phyloP scores from a whole-genome alignment of 1,140 invertebrate genomes.

The Dendroctonus ponderosae region DNA sequence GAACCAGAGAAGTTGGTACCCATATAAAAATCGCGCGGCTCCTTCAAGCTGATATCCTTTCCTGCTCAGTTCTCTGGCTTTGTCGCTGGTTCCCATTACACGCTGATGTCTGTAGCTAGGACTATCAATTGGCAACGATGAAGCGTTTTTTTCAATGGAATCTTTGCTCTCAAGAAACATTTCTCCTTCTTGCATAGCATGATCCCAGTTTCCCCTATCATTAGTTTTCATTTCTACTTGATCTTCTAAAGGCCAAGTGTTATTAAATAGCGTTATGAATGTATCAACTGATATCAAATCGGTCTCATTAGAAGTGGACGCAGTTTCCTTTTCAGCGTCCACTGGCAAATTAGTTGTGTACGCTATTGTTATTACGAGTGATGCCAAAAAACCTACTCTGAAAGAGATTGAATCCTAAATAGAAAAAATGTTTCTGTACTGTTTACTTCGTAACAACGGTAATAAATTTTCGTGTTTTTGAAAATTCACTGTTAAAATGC shows the following conservation, averaged over 20 bases:
- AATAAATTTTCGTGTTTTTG: constrained; percentile 1
- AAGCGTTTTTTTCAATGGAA: constrained; percentile 55
- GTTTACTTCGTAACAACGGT: too few relatives aligned
- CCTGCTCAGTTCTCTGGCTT: constrained; percentile 60
- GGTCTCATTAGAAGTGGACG: constrained; percentile 10
- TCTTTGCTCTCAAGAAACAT: constrained; percentile 57
- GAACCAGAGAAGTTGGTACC: constrained; percentile 19
- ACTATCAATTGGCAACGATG: constrained; percentile 55
- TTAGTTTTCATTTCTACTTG: constrained; percentile 22
- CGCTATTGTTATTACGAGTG: constrained; percentile 55
- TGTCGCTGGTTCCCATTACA: constrained; percentile 60
- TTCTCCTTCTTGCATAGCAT: constrained; percentile 57
- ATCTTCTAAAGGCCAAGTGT: constrained; percentile 36
- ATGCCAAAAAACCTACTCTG: constrained; percentile 53
- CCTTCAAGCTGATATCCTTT: constrained; percentile 64
- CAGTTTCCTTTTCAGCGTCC: constrained; percentile 26
- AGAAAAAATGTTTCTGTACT: too few relatives aligned
- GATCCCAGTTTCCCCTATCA: constrained; percentile 43
- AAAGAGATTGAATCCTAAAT: constrained; percentile 3
- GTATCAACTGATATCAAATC: constrained; percentile 3
- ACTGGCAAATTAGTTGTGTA: constrained; percentile 53
- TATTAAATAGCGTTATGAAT: constrained; percentile 22
- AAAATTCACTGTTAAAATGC: constrained; percentile 9
- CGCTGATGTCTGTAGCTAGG: constrained; percentile 68
- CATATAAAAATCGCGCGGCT: constrained; percentile 60